Evolutionary conservation across 2,113 vertebrate genomes (phyloP), one percentile per base, ranked within the genome.

Genomic region (Prionailurus viverrinus): DNA sequence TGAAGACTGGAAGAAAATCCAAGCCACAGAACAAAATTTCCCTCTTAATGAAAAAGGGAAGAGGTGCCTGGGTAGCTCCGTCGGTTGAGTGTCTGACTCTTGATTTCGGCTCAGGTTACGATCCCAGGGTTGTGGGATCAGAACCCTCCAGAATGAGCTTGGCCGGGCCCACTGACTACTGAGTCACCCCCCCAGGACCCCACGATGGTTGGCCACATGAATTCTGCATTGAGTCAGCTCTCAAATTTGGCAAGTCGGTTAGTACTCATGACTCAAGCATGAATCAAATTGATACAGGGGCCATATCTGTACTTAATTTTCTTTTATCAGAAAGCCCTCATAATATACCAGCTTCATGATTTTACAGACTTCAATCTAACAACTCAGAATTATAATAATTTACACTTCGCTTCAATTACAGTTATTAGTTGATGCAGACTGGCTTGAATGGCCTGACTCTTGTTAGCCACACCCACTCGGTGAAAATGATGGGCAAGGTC

Each of bases 111-210:
- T 61, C 58, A 61, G 58, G 58, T 25, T 21, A 61, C 9, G 58
- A 61, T 61, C 58, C 58, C 58, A 61, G 21, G 21, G 58, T 61
- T 61, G 58, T 61, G 58, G 21, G 21, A 23, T 61, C 21, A 23
- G 45, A 3, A 5, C 16, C 48, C 65, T 71, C 41, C 78, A 80
- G 23, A 74, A 65, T 3, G 29, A 61, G 66, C 23, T 13, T 14
- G 0, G 31, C n/a, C 31, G 0, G 2, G 6, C 4, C 74, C 13
- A 5, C 4, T 29, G 81, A 11, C 16, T 0, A 61, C 1, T 19
- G 3, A 87, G 27, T 61, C 87, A 61, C 15, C 19, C 23, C 23
- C 29, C 19, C 78, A 61, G 71, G 89, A 86, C 69, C 25, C 25
- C 71, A 41, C 0, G 9, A 45, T 21, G n/a, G 68, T 18, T 0